These are phyloP conservation scores for Shinisaurus crocodilurus DNA, from an alignment of 2,113 vertebrate species.

Conservation along the genomic window DNA sequence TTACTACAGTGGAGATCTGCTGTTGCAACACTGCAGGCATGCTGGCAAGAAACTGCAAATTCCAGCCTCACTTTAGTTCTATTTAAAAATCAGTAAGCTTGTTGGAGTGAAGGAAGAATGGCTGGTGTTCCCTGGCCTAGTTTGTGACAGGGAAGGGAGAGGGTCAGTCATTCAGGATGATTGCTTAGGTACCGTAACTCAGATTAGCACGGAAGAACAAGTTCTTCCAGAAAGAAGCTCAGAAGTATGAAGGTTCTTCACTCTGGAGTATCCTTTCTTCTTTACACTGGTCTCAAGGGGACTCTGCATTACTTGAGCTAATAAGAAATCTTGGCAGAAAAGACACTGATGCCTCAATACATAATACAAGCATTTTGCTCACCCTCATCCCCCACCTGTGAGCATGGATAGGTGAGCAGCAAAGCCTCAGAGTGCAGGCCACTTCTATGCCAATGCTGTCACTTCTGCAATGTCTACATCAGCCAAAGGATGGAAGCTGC, in stretches of 20 bases:
- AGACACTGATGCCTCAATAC: neutral
- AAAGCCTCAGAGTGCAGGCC: slow-evolving; percentile 4
- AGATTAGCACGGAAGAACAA: neutral
- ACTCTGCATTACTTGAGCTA: neutral
- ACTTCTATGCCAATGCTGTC: slow-evolving; percentile 51
- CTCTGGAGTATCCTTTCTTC: neutral
- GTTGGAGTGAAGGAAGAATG: too few relatives aligned
- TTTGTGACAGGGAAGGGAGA: neutral
- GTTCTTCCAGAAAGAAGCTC: neutral
- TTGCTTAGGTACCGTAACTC: neutral
- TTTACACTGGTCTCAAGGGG: neutral
- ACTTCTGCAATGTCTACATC: slow-evolving; percentile 45
- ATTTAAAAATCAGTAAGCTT: too few relatives aligned
- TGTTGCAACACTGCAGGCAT: too few relatives aligned
- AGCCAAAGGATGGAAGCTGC: slow-evolving; percentile 59
- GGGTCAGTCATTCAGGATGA: neutral
- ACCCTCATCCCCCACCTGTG: slow-evolving; percentile 11
- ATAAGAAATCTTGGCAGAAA: neutral
- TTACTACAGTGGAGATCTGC: too few relatives aligned
- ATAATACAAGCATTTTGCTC: neutral
- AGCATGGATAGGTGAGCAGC: neutral
- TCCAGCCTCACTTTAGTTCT: too few relatives aligned
- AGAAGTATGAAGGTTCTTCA: neutral
- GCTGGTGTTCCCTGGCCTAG: neutral
- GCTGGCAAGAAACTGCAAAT: too few relatives aligned